These are phyloP conservation scores for Folsomia manolachei DNA, from an alignment of 2,888 invertebrate species.

Conservation along the genomic window DNA sequence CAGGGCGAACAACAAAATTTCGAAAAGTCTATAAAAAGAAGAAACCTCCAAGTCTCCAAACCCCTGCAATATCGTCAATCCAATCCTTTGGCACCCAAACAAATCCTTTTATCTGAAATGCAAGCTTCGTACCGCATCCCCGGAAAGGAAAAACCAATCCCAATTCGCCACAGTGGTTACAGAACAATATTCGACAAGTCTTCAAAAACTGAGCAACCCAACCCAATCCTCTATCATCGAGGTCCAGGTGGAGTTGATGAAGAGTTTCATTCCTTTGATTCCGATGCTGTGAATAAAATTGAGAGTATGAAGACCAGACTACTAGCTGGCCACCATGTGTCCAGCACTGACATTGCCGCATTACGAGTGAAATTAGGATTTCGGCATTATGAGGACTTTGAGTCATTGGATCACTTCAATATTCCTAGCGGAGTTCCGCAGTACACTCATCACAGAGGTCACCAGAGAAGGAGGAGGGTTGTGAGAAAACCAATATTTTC, in stretches of 20 bases:
- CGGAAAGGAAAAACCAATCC: background rate
- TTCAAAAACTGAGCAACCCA: background rate
- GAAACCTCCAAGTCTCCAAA: background rate
- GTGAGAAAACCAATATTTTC: conserved; percentile 26
- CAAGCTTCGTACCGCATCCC: background rate
- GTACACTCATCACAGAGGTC: conserved; percentile 18
- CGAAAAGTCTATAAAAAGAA: background rate
- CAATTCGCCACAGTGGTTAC: background rate
- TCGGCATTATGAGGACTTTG: background rate
- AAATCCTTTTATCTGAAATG: background rate
- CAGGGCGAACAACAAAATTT: background rate
- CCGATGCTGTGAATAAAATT: conserved; percentile 3
- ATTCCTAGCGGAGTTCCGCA: background rate
- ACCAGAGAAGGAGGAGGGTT: conserved; percentile 20
- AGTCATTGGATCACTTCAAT: background rate
- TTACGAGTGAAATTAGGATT: conserved; percentile 7
- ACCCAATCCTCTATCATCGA: background rate
- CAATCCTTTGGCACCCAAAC: background rate
- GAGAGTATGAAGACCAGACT: conserved; percentile 17
- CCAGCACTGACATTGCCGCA: conserved; percentile 28
- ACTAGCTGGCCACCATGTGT: conserved; percentile 24
- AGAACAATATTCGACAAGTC: background rate
- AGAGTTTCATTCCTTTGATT: background rate
- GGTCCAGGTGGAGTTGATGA: background rate
- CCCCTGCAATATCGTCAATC: background rate